Percentiles rank a stretch among this genome's conserved stretches.
phyloP scores from a whole-genome alignment of 2,888 invertebrate genomes.

The Drepanosiphum platanoidis region DNA sequence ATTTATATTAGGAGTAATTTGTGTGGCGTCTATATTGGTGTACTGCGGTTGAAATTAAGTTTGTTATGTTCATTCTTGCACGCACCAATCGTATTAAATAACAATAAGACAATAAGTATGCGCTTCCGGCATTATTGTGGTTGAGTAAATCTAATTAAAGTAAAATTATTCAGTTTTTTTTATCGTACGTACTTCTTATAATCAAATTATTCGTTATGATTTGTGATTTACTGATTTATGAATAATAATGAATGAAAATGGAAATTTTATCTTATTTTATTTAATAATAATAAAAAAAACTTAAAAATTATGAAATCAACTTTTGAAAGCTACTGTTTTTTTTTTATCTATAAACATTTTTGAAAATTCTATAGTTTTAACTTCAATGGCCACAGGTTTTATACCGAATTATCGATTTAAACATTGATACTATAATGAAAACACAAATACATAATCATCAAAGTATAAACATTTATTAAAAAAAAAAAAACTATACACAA shows the following conservation, averaged over 20 bases:
- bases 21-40: not conserved
- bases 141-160: constrained; percentile 45
- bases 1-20: constrained; percentile 48
- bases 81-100: constrained; percentile 55
- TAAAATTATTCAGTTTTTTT: constrained; percentile 38
- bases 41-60: constrained; percentile 50
- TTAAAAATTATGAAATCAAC: too few relatives aligned
- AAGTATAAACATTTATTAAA: too few relatives aligned
- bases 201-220: constrained; percentile 16
- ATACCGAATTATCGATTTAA: too few relatives aligned
- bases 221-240: too few relatives aligned
- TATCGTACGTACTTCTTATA: not conserved
- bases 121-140: constrained; percentile 9
- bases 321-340: too few relatives aligned
- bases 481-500: too few relatives aligned
- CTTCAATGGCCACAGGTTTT: too few relatives aligned
- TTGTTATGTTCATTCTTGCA: constrained; percentile 48
- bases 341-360: too few relatives aligned
- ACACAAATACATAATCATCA: too few relatives aligned
- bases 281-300: too few relatives aligned
- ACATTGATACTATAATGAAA: too few relatives aligned
- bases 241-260: constrained; percentile 15
- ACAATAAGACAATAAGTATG: constrained; percentile 30
- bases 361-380: too few relatives aligned
- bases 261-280: constrained; percentile 6